Conservation (phyloP, 2,797 vertebrate genomes). For the Parauchenoglanis ngamensis region DNA sequence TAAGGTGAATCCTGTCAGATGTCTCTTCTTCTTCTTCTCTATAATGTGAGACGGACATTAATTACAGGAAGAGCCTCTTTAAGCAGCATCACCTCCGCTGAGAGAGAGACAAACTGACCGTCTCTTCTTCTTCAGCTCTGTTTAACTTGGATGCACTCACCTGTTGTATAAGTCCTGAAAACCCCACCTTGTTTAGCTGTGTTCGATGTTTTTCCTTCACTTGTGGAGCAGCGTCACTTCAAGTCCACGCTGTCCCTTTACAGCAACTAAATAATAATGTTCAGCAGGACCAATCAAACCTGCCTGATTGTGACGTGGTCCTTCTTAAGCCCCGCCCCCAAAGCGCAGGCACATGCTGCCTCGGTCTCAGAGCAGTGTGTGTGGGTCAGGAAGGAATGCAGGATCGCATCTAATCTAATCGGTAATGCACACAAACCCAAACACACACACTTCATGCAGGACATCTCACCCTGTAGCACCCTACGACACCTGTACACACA, state of each 20-base stretch:
- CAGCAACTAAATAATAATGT: neutral
- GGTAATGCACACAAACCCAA: slow-evolving; percentile 47
- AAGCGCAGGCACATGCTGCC: neutral
- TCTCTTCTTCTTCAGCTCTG: neutral
- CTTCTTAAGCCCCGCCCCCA: neutral
- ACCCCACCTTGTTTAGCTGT: neutral
- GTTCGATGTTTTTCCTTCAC: neutral
- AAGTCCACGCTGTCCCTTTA: neutral
- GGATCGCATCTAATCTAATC: slow-evolving; percentile 52
- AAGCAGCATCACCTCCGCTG: neutral
- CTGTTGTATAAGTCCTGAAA: neutral
- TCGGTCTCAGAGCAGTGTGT: neutral
- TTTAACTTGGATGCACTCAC: neutral
- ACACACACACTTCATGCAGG: slow-evolving; percentile 9
- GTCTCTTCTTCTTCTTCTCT: neutral
- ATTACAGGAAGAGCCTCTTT: neutral
- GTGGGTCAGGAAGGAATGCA: slow-evolving; percentile 74
- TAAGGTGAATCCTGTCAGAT: neutral
- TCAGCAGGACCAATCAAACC: neutral
- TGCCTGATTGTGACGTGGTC: neutral
- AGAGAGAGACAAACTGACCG: neutral
- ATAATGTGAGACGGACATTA: neutral
- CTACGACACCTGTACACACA: neutral
- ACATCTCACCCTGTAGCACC: slow-evolving; percentile 7
- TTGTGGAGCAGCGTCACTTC: neutral